Evolutionary conservation across 2,113 vertebrate species (phyloP).

Genomic region (Baryphthengus martii): DNA sequence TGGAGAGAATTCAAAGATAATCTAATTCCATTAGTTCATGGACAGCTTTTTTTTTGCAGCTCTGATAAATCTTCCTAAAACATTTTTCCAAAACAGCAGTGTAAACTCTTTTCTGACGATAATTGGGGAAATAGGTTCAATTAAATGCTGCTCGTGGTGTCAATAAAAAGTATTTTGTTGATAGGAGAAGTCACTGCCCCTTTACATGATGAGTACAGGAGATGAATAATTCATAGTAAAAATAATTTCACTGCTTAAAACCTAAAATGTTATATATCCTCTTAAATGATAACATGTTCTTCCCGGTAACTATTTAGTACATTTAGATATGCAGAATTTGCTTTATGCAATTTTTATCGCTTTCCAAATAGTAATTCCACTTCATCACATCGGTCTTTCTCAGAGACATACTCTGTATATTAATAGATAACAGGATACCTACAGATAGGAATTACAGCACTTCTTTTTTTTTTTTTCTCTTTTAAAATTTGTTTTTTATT

Average conservation of each 20-base stretch:
- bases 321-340: neutral
- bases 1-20: slow-evolving; percentile 73
- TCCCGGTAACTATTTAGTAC: slow-evolving; percentile 10
- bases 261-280: slow-evolving; percentile 34
- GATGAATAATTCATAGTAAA: slow-evolving; percentile 66
- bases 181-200: slow-evolving; percentile 45
- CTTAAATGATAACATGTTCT: neutral
- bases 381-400: neutral
- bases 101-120: slow-evolving; percentile 55
- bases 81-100: slow-evolving; percentile 47
- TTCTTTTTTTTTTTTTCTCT: neutral
- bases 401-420: neutral
- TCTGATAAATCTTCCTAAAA: slow-evolving; percentile 60
- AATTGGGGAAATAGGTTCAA: slow-evolving; percentile 56
- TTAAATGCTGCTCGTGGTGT: slow-evolving; percentile 51
- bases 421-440: neutral
- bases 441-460: neutral
- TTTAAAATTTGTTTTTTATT: neutral
- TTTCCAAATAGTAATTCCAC: slow-evolving; percentile 2
- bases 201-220: neutral
- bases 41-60: slow-evolving; percentile 65
- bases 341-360: neutral
- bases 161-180: slow-evolving; percentile 52
- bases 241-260: slow-evolving; percentile 29
- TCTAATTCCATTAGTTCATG: slow-evolving; percentile 74